Evolutionary conservation across 2,888 invertebrate genomes (phyloP).

Genomic region (Lampropteryx suffumata): DNA sequence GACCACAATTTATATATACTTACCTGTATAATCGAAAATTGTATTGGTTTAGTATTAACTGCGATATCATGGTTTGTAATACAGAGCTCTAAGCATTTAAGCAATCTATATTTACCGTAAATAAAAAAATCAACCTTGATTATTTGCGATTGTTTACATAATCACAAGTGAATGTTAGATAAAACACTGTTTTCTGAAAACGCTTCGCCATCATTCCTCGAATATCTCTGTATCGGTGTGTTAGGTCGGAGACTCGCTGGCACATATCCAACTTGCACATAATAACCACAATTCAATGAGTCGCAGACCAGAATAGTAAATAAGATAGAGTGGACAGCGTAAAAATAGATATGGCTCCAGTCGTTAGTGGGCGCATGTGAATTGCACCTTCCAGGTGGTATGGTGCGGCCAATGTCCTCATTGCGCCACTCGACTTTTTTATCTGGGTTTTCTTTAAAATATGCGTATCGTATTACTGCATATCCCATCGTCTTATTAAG

Average conservation of each 20-base stretch:
- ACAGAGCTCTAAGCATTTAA: conserved; percentile 8
- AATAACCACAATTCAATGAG: conserved; percentile 83
- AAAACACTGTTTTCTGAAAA: conserved; percentile 58
- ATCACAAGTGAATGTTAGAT: conserved; percentile 42
- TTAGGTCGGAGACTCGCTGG: conserved; percentile 72
- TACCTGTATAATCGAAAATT: not conserved
- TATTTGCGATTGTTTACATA: conserved; percentile 48
- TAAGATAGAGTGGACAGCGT: conserved; percentile 79
- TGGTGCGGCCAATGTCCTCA: conserved; percentile 68
- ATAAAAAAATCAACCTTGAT: conserved; percentile 52
- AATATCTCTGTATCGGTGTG: conserved; percentile 75
- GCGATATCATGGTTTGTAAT: conserved; percentile 10
- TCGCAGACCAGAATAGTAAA: conserved; percentile 82
- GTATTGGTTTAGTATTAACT: not conserved
- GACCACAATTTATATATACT: conserved; percentile 30
- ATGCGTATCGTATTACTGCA: conserved; percentile 16
- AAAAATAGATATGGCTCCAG: conserved; percentile 80
- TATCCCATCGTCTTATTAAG: not conserved
- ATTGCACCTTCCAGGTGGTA: conserved; percentile 75
- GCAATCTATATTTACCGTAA: conserved; percentile 29
- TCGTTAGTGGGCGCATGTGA: conserved; percentile 67
- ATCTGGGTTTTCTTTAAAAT: conserved; percentile 17
- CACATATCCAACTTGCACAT: conserved; percentile 80
- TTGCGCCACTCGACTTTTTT: conserved; percentile 40
- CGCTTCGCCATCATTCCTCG: conserved; percentile 70